phyloP scores from a whole-genome alignment of 2,113 vertebrate species.

The Dermatemys mawii region DNA sequence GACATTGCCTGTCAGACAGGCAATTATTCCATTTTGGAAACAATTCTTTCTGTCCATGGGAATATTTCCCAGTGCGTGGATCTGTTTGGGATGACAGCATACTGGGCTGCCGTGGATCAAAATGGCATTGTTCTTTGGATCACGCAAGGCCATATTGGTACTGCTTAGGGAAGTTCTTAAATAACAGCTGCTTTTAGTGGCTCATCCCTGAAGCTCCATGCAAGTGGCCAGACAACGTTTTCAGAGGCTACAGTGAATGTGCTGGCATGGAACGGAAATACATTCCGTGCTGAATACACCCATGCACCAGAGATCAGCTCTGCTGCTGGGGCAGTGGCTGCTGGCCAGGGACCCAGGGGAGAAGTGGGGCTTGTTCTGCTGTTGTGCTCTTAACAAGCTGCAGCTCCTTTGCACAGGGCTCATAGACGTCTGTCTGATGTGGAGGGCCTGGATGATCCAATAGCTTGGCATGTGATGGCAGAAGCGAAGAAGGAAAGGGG shows the following conservation, averaged over 20 bases:
- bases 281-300: fast-evolving
- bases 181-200: neutral
- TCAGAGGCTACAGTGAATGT: neutral
- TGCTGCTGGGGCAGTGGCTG: no score
- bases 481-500: neutral
- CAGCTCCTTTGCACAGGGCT: fast-evolving
- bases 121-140: neutral
- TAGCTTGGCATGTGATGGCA: neutral
- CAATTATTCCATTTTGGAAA: neutral
- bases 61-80: conserved; percentile 3
- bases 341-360: neutral
- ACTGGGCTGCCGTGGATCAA: conserved; percentile 13
- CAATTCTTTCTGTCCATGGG: neutral
- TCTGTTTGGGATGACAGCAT: neutral
- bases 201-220: neutral
- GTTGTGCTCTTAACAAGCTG: neutral
- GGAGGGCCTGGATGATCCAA: neutral
- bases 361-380: fast-evolving
- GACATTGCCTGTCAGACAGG: neutral
- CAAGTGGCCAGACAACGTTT: neutral
- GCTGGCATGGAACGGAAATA: fast-evolving
- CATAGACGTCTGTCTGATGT: fast-evolving
- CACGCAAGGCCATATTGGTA: neutral
- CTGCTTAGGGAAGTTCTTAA: neutral
- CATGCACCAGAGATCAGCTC: neutral